phyloP scores from a whole-genome alignment of 2,113 vertebrate genomes.

The Eleginops maclovinus region DNA sequence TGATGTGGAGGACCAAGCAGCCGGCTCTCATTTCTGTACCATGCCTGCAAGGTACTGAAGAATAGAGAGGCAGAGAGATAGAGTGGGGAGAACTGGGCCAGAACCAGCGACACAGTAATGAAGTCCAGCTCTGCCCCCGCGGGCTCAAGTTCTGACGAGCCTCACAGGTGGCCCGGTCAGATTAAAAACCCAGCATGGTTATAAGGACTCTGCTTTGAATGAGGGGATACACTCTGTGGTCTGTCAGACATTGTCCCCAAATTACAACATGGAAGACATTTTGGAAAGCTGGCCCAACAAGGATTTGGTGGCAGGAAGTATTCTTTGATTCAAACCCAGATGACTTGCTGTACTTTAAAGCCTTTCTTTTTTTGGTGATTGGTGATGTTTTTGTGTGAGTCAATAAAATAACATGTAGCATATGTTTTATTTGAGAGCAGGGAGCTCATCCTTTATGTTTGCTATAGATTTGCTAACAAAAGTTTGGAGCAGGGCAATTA shows the following conservation, averaged over 20 bases:
- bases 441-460: background rate
- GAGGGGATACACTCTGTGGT: constrained; percentile 55
- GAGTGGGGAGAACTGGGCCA: constrained; percentile 75
- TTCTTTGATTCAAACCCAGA: constrained; percentile 65
- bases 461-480: background rate
- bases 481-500: constrained; percentile 9
- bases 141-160: constrained; percentile 80
- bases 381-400: constrained; percentile 26
- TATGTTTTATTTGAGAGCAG: constrained; percentile 1
- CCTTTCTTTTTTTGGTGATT: constrained; percentile 21
- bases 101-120: constrained; percentile 79
- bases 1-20: constrained; percentile 79
- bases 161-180: constrained; percentile 81
- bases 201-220: constrained; percentile 77
- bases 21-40: constrained; percentile 74
- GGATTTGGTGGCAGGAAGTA: constrained; percentile 49
- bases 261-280: constrained; percentile 69
- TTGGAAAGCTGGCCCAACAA: constrained; percentile 58
- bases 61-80: constrained; percentile 74
- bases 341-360: constrained; percentile 49
- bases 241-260: constrained; percentile 78
- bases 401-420: background rate
- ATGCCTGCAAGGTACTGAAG: constrained; percentile 77
- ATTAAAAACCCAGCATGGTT: constrained; percentile 78
- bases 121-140: constrained; percentile 79